These are phyloP conservation scores for Ormyrus rosae DNA, from an alignment of 2,888 invertebrate species.

Conservation along the genomic window DNA sequence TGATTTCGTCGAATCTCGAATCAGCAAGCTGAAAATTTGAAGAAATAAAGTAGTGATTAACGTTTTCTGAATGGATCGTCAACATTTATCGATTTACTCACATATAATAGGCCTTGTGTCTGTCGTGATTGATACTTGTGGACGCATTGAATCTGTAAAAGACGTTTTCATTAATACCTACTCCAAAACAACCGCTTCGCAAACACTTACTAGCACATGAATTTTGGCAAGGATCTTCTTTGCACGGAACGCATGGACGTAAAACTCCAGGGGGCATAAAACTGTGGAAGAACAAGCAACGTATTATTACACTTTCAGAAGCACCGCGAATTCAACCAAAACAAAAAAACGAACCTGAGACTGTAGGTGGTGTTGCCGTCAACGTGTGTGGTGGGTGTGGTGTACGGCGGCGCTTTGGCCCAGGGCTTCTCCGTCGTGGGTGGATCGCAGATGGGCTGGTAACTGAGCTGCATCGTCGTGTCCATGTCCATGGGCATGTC, in stretches of 20 bases:
- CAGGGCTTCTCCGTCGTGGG: conserved; percentile 75
- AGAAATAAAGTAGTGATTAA: background rate
- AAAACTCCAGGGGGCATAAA: conserved; percentile 69
- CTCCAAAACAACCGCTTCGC: background rate
- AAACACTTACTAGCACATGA: conserved; percentile 28
- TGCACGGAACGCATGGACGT: conserved; percentile 58
- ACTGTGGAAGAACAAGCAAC: conserved; percentile 57
- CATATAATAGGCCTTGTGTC: conserved; percentile 59
- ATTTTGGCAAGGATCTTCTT: conserved; percentile 37
- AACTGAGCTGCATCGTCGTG: conserved; percentile 79
- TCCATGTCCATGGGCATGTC: conserved; percentile 78
- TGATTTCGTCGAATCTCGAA: conserved; percentile 33
- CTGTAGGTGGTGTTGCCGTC: conserved; percentile 80
- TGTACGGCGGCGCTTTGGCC: conserved; percentile 72
- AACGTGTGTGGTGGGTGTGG: conserved; percentile 74
- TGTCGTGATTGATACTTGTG: background rate
- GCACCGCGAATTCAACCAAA: background rate
- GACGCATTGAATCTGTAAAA: conserved; percentile 22
- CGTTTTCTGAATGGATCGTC: too few species aligned
- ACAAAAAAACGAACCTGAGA: conserved; percentile 75
- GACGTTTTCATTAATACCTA: background rate
- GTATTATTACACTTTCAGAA: background rate
- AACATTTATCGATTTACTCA: conserved; percentile 57
- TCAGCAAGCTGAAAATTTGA: conserved; percentile 38
- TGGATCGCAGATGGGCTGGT: conserved; percentile 74